Conservation (phyloP, 2,797 vertebrate genomes). For the Delichon dasypus region DNA sequence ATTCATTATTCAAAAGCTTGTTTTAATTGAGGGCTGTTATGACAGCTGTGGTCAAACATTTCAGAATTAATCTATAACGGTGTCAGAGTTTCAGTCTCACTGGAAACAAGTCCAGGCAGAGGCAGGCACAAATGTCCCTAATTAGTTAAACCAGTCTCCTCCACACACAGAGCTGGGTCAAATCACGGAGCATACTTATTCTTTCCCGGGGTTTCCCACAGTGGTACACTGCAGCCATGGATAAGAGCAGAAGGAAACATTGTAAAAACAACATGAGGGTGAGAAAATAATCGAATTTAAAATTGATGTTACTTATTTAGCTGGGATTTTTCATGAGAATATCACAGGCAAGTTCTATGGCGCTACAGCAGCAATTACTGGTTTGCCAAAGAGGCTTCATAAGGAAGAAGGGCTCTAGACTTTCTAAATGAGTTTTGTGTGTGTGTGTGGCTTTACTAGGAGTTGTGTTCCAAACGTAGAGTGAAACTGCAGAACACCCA, state of each 20-base stretch:
- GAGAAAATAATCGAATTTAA: not conserved
- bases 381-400: not conserved
- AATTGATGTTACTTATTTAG: not conserved
- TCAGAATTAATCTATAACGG: slow-evolving; percentile 8
- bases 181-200: not conserved
- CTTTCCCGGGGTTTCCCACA: not conserved
- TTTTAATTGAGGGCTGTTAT: slow-evolving; percentile 24
- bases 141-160: not conserved
- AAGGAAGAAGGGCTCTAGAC: not conserved
- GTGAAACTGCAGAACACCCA: not conserved
- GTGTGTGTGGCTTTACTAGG: not conserved
- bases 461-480: not conserved
- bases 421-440: not conserved
- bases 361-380: not conserved
- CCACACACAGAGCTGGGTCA: not conserved
- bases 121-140: not conserved
- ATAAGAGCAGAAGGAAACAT: not conserved
- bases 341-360: not conserved
- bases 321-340: not conserved
- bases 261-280: not conserved
- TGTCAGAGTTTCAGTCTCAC: slow-evolving; percentile 11
- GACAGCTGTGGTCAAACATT: slow-evolving; percentile 14
- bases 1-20: slow-evolving; percentile 45
- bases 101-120: slow-evolving; percentile 5
- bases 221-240: not conserved